Evolutionary conservation across 2,888 invertebrate species (phyloP).

Genomic region (Xylocampa areola): DNA sequence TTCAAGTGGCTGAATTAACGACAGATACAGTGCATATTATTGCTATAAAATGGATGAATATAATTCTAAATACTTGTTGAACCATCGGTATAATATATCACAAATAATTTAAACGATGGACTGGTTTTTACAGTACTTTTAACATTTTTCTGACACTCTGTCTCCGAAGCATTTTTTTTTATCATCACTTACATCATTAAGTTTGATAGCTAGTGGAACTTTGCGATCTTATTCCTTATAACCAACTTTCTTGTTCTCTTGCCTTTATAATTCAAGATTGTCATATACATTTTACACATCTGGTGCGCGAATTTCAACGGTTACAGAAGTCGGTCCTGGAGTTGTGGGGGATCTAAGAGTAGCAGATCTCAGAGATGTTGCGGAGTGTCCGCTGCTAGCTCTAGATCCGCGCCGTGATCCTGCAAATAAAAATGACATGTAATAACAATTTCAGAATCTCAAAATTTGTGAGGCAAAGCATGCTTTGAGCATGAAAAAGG

Average conservation of each 20-base stretch:
- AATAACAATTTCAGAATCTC: background rate
- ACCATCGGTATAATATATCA: constrained; percentile 82
- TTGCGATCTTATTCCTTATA: constrained; percentile 25
- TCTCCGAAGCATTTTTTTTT: constrained; percentile 24
- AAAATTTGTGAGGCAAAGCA: constrained; percentile 47
- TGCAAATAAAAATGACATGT: constrained; percentile 58
- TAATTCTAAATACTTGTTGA: constrained; percentile 78
- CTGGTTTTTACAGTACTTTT: constrained; percentile 70
- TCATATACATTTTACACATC: constrained; percentile 81
- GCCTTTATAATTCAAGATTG: constrained; percentile 20
- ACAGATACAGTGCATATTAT: constrained; percentile 76
- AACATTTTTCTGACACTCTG: constrained; percentile 39
- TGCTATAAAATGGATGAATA: constrained; percentile 75
- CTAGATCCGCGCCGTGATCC: constrained; percentile 93
- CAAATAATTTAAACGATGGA: constrained; percentile 86
- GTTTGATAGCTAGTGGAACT: constrained; percentile 23
- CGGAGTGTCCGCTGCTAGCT: constrained; percentile 94
- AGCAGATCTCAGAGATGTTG: constrained; percentile 92
- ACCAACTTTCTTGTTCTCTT: constrained; percentile 18
- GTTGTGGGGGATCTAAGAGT: constrained; percentile 84
- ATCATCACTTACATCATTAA: constrained; percentile 53
- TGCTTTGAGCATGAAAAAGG: constrained; percentile 53
- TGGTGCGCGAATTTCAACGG: constrained; percentile 94
- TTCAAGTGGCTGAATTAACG: constrained; percentile 76
- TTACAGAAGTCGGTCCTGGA: constrained; percentile 89